A percentile compares a stretch with the other conserved stretches of the same genome.
phyloP scores from a whole-genome alignment of 2,888 invertebrate species.

The Mesochorus sp. region DNA sequence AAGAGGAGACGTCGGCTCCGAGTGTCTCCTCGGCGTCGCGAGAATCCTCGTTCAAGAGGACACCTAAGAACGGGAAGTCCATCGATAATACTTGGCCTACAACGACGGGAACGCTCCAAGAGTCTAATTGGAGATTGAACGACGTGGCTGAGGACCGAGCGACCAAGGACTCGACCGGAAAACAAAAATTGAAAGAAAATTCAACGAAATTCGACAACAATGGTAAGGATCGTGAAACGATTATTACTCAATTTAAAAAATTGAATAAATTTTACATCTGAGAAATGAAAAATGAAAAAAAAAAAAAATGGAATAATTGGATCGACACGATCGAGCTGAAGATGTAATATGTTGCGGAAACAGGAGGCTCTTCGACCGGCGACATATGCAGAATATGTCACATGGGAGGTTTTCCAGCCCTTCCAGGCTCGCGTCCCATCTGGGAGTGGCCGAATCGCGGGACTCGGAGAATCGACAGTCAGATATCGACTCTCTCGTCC shows the following conservation, averaged over 20 bases:
- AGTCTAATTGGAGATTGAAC: conserved; percentile 1
- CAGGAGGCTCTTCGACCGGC: conserved; percentile 59
- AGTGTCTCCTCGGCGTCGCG: conserved; percentile 22
- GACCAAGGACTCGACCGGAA: neutral
- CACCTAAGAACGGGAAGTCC: conserved; percentile 13
- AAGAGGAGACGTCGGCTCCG: neutral
- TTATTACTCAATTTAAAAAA: neutral
- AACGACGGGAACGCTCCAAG: conserved; percentile 23
- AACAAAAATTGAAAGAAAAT: conserved; percentile 1
- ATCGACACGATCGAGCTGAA: neutral
- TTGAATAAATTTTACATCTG: neutral
- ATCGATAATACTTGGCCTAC: conserved; percentile 8
- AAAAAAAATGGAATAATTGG: neutral
- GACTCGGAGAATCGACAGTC: conserved; percentile 65
- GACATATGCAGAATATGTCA: conserved; percentile 81
- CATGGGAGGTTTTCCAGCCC: conserved; percentile 75
- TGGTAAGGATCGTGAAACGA: conserved; percentile 29
- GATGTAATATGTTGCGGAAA: too few species aligned
- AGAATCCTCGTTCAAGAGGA: neutral
- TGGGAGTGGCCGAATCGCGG: conserved; percentile 67
- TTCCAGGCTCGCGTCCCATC: conserved; percentile 58
- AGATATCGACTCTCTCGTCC: conserved; percentile 69
- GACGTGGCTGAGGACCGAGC: neutral
- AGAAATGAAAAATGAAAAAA: neutral
- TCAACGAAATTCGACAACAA: conserved; percentile 46